Percentiles rank a stretch among this genome's conserved stretches.
Conservation (phyloP, 1,140 invertebrate genomes). For the Catajapyx aquilonaris region DNA sequence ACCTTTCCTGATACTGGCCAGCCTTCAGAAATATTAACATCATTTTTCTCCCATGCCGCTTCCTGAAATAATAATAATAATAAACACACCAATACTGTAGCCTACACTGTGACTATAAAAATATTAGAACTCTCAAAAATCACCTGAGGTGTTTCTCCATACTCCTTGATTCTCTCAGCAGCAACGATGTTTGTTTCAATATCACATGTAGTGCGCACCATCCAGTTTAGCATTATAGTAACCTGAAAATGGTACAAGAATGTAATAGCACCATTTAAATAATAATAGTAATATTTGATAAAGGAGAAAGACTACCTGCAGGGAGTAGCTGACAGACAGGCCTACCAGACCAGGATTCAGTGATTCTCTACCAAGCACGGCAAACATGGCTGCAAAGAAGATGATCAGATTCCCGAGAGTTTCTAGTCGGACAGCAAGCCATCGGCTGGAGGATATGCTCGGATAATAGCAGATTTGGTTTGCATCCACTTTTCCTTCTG, state of each 20-base stretch:
- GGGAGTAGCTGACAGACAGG: conserved; percentile 70
- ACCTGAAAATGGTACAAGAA: conserved; percentile 17
- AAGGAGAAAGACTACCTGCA: conserved; percentile 35
- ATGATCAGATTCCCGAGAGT: conserved; percentile 84
- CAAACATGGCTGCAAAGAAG: conserved; percentile 68
- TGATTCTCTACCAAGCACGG: conserved; percentile 48
- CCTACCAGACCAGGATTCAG: conserved; percentile 62
- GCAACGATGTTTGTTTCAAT: conserved; percentile 41
- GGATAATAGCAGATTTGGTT: conserved; percentile 61
- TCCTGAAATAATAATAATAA: conserved; percentile 25
- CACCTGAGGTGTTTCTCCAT: conserved; percentile 24
- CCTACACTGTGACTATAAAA: background rate
- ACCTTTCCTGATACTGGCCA: conserved; percentile 63
- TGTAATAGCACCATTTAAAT: too few species aligned
- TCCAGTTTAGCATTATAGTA: conserved; percentile 32
- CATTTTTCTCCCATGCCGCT: conserved; percentile 43
- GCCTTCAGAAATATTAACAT: conserved; percentile 26
- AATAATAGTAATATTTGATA: background rate
- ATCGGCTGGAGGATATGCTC: conserved; percentile 59
- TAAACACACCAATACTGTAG: background rate
- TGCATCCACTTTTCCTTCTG: conserved; percentile 39
- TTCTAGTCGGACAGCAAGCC: conserved; percentile 76
- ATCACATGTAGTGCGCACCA: conserved; percentile 36
- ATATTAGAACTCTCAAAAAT: background rate
- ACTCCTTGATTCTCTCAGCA: conserved; percentile 39